phyloP scores from a whole-genome alignment of 2,888 invertebrate species.

The Criorhina ranunculi region DNA sequence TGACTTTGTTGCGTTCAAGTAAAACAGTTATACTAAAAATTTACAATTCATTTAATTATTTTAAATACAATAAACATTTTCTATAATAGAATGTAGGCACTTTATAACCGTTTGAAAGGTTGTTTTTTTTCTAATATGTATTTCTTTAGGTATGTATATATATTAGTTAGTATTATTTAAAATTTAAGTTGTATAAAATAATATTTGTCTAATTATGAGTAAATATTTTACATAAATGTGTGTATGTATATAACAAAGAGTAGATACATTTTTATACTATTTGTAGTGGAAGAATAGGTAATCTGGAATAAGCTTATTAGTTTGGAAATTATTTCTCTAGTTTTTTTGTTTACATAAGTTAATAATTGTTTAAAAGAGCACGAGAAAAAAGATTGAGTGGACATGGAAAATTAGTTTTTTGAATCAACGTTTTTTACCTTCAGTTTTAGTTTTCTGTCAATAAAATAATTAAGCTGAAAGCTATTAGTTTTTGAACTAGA shows the following conservation, averaged over 20 bases:
- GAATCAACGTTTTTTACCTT: too few relatives aligned
- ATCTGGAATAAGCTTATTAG: neutral
- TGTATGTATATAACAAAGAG: slow-evolving; percentile 4
- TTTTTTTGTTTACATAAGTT: neutral
- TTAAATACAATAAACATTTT: slow-evolving; percentile 42
- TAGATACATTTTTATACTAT: neutral
- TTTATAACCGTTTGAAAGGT: slow-evolving; percentile 54
- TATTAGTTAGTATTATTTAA: neutral
- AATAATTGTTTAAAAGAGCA: neutral
- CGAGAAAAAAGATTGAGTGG: neutral
- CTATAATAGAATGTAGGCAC: slow-evolving; percentile 60
- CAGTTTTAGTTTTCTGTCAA: too few relatives aligned
- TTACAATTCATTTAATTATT: slow-evolving; percentile 48
- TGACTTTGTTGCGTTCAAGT: slow-evolving; percentile 71
- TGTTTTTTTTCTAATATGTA: slow-evolving; percentile 18
- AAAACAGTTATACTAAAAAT: slow-evolving; percentile 65
- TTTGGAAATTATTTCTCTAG: too few relatives aligned
- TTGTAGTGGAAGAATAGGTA: neutral
- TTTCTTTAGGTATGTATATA: slow-evolving; percentile 14
- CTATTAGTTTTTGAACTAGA: too few relatives aligned
- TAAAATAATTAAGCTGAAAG: too few relatives aligned
- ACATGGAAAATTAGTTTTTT: neutral
- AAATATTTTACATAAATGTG: slow-evolving; percentile 29
- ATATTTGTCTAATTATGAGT: slow-evolving; percentile 25
- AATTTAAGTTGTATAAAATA: slow-evolving; percentile 29